Conservation (phyloP, 37 sponge, comb jelly and placozoan genomes). For the Aplysina aerophoba region DNA sequence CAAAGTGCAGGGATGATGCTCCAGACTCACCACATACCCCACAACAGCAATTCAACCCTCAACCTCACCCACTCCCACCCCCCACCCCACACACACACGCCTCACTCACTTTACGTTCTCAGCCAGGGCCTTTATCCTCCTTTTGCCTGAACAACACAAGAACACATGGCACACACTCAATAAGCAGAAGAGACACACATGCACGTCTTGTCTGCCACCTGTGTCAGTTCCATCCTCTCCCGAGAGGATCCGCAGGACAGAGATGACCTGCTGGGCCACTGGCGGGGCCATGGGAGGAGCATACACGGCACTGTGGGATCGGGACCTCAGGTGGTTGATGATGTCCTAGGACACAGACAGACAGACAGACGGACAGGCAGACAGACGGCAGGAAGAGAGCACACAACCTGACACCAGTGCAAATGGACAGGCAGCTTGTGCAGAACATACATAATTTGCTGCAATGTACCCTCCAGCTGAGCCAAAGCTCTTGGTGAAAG, state of each 20-base stretch:
- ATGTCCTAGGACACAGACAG: slow-evolving; percentile 64
- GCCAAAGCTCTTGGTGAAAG: slow-evolving; percentile 99
- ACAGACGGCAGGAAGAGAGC: too few relatives aligned
- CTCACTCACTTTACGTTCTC: slow-evolving; percentile 83
- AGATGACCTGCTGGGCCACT: slow-evolving; percentile 75
- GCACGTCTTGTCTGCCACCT: slow-evolving; percentile 41
- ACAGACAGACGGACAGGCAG: too few relatives aligned
- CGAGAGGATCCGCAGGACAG: slow-evolving; percentile 85
- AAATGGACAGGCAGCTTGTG: too few relatives aligned
- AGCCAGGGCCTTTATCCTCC: slow-evolving; percentile 64
- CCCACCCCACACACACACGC: too few relatives aligned
- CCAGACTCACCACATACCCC: not conserved
- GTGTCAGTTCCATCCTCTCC: slow-evolving; percentile 91
- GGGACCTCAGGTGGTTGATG: slow-evolving; percentile 79
- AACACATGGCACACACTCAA: not conserved
- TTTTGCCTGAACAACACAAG: slow-evolving; percentile 51
- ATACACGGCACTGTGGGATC: slow-evolving; percentile 85
- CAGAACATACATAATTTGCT: slow-evolving; percentile 72
- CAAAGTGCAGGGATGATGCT: not conserved
- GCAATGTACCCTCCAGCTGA: slow-evolving; percentile 97
- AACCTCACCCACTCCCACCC: too few relatives aligned
- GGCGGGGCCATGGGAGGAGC: slow-evolving; percentile 84
- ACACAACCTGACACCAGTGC: too few relatives aligned
- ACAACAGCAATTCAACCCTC: too few relatives aligned
- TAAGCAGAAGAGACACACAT: not conserved